Base-by-base conservation (phyloP, 30 jellyfish, hydroid and myxozoan genomes). In the Mastigias papua region DNA sequence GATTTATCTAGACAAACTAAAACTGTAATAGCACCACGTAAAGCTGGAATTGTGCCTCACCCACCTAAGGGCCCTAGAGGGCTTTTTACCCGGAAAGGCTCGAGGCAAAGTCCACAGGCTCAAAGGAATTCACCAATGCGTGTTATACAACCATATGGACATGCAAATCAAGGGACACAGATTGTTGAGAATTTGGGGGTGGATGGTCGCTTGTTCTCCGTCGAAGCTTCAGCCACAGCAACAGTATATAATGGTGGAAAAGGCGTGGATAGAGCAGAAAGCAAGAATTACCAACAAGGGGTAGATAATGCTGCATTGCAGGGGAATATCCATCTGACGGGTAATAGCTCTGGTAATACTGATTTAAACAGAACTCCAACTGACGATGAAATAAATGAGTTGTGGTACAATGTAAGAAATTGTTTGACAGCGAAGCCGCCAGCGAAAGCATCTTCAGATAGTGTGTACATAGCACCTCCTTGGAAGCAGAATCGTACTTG, bases 361-460 rank as follows among this genome's bases (percentile, higher is more conserved):
- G 35, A 48, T 21, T 75, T 94, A 35, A 85, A 95, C 80, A 95
- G 90, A 80, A 95, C 99, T 16, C 99, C 99, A 19, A 95, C 99
- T 2, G 99, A 95, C 62, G 99, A 95, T 29, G 99, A 95, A 61
- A 95, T 95, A 33, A 86, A 95, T 69, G 92, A 78, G 22, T 90
- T 95, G 33, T 95, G 99, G 99, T 78, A 80, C 51, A 91, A 95
- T 27, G 99, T 95, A 17, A 86, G 97, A 49, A 82, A 92, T 48
- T 90, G 98, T 71, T 80, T 95, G 64, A 69, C 81, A 1, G 61
- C 91, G 16, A 83, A 93, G 49, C 82, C 95, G 0, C 90, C 97
- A 0, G 86, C 78, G 21, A 91, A 86, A 61, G 98, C 96, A 15
- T 65, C 84, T 1, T 93, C 98, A 16, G 98, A 93, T 48, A 83